Evolutionary conservation across 2,888 invertebrate genomes (phyloP).

Genomic region (Epinotia brunnichana): DNA sequence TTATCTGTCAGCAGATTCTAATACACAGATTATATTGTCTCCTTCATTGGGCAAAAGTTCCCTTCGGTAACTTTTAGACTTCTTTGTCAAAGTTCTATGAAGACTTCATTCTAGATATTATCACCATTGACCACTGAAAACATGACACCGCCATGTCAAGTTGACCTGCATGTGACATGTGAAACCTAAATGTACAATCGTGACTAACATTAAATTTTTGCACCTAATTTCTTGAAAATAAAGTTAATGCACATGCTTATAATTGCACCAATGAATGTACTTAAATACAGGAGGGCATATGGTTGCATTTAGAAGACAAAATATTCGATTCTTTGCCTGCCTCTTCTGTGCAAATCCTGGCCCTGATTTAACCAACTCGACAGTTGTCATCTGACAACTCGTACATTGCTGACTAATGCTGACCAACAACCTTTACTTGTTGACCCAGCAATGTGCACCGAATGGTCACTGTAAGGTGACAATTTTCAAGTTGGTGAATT

Average conservation of each 20-base stretch:
- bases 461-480: too few relatives aligned
- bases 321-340: too few relatives aligned
- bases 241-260: background rate
- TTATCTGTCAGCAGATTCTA: background rate
- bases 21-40: background rate
- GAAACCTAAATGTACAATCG: background rate
- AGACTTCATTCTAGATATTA: background rate
- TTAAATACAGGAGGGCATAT: background rate
- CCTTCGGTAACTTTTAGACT: background rate
- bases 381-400: too few relatives aligned
- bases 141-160: background rate
- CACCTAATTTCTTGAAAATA: background rate
- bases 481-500: too few relatives aligned
- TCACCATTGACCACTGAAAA: background rate
- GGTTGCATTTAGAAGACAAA: background rate
- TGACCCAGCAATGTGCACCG: too few relatives aligned
- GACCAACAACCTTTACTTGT: too few relatives aligned
- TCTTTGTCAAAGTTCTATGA: background rate
- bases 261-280: background rate
- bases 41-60: background rate
- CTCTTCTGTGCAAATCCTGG: too few relatives aligned
- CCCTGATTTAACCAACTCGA: too few relatives aligned
- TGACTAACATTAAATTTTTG: background rate
- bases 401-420: too few relatives aligned
- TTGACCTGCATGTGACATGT: background rate